Evolutionary conservation across 2,888 invertebrate species (phyloP), one percentile per base, ranked within the genome.

Genomic region (Agonopterix subpropinquella): DNA sequence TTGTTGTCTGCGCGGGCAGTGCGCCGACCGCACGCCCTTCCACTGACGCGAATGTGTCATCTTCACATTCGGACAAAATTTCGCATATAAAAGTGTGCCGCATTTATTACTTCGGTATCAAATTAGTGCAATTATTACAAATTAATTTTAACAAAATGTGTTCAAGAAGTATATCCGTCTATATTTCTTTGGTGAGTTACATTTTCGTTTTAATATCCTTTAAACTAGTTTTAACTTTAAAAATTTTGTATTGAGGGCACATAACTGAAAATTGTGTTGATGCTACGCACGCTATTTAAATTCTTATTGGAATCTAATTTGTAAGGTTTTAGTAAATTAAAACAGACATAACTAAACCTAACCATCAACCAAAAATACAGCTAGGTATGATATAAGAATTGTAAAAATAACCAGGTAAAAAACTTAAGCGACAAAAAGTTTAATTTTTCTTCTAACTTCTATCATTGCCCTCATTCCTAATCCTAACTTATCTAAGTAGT

Each of bases 21-120:
- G 86, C 84, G 85, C 80, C 84, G 84, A 77, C 80, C 85, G 87
- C 82, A 81, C 86, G 86, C 85, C 85, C 79, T 81, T 78, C 71
- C 67, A 73, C 57, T 76, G 66, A 72, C 78, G 87, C 84, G 84
- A 86, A 87, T 87, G 87, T 85, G 72, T 77, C 71, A 78, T 80
- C 75, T 73, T 79, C 73, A 80, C 71, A 77, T 68, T 79, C 72
- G 76, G 65, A 71, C 68, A 60, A 71, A 73, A 77, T 70, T 74
- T 81, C 74, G 82, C 80, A 77, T 77, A 65, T 73, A 76, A 73
- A 76, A 77, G 75, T 81, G 79, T 77, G 74, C 62, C 61, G 62
- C 63, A 58, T 11, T 58, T 61, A 61, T 67, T 55, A 61, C 60
- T 41, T 36, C 60, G 57, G 59, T 55, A 62, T 62, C 65, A 58